phyloP scores from a whole-genome alignment of 1,140 invertebrate genomes.

The Drusus annulatus region DNA sequence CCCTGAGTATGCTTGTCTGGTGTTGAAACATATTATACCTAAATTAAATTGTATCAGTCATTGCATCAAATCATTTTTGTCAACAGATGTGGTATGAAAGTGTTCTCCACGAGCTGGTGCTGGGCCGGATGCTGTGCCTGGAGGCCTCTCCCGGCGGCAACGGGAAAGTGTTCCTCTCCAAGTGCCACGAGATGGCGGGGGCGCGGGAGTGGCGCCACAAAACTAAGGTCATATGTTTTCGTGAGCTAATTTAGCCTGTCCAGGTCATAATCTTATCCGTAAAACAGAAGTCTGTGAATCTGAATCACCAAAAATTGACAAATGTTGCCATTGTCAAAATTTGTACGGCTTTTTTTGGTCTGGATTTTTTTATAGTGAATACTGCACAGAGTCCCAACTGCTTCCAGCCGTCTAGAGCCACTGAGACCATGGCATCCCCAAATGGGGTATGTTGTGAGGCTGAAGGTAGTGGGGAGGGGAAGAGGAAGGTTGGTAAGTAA shows the following conservation, averaged over 20 bases:
- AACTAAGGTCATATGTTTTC: slow-evolving; percentile 61
- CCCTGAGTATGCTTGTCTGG: too few species aligned
- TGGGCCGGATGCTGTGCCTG: slow-evolving; percentile 88
- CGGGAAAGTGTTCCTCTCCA: slow-evolving; percentile 81
- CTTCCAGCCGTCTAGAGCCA: too few species aligned
- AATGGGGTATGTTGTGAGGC: too few species aligned
- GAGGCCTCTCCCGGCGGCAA: slow-evolving; percentile 74
- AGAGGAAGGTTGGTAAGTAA: too few species aligned
- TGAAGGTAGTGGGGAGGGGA: too few species aligned
- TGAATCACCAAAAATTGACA: not conserved
- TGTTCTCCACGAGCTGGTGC: slow-evolving; percentile 86
- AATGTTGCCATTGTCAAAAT: too few species aligned
- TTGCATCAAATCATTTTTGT: slow-evolving; percentile 21
- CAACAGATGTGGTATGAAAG: slow-evolving; percentile 89
- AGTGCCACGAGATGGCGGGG: slow-evolving; percentile 93
- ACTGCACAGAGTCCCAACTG: too few species aligned
- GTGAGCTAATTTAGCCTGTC: too few species aligned
- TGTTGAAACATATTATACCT: not conserved
- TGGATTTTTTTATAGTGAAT: too few species aligned
- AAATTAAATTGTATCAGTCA: not conserved
- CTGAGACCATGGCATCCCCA: too few species aligned
- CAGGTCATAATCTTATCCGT: too few species aligned
- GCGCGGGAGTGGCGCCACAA: slow-evolving; percentile 91
- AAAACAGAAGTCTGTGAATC: not conserved
- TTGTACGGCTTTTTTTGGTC: too few species aligned